Percentiles rank a stretch among this genome's conserved stretches.
phyloP scores from a whole-genome alignment of 2,113 vertebrate genomes.

The Donacobius atricapilla region DNA sequence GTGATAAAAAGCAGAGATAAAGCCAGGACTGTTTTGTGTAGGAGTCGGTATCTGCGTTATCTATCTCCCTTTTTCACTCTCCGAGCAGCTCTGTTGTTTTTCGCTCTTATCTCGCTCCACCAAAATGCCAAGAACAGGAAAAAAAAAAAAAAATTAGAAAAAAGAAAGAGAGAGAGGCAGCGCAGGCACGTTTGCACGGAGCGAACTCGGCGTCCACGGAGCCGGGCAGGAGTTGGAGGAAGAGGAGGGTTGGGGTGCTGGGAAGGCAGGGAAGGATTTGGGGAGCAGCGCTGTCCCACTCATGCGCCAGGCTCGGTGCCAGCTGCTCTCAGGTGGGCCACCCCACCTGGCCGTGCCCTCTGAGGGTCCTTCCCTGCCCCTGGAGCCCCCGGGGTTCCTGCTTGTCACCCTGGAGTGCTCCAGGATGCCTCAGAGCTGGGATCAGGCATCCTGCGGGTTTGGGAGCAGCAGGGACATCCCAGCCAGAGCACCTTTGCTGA shows the following conservation, averaged over 20 bases:
- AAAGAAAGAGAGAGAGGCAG: constrained; percentile 75
- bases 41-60: constrained; percentile 95
- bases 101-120: constrained; percentile 90
- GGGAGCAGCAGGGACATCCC: not conserved
- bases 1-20: constrained; percentile 94
- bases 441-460: not conserved
- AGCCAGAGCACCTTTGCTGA: not conserved
- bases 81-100: constrained; percentile 92
- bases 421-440: not conserved
- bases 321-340: not conserved
- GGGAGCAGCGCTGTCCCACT: not conserved
- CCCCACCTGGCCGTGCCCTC: not conserved
- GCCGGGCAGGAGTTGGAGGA: not conserved
- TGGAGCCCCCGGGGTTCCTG: fast-evolving
- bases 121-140: constrained; percentile 98
- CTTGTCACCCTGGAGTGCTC: fast-evolving
- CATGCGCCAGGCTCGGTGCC: too few relatives aligned
- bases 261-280: not conserved
- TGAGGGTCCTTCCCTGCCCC: not conserved
- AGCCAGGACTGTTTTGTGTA: constrained; percentile 89
- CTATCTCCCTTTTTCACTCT: constrained; percentile 94
- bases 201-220: not conserved
- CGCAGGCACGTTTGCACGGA: constrained; percentile 47
- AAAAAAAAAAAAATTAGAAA: constrained; percentile 78
- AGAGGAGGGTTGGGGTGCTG: not conserved